Conservation (phyloP, 1,140 invertebrate genomes). For the Tetragonula clypearis region DNA sequence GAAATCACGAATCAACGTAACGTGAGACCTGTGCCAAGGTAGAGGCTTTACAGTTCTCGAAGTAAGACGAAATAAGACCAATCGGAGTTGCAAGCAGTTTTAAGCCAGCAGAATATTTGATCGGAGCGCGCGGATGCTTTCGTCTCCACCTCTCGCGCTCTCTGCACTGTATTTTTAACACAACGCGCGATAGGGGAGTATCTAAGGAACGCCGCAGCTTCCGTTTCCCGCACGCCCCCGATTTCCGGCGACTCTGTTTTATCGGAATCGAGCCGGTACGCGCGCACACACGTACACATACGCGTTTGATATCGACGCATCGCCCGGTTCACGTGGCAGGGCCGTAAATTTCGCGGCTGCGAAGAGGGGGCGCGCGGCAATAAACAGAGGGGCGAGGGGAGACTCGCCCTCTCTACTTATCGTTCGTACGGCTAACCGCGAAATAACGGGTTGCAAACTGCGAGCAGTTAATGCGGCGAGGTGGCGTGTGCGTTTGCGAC, state of each 20-base stretch:
- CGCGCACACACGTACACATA: slow-evolving; percentile 20
- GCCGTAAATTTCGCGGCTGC: slow-evolving; percentile 67
- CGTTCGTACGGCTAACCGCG: slow-evolving; percentile 68
- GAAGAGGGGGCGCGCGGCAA: slow-evolving; percentile 4
- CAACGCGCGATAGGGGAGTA: neutral
- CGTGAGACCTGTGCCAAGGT: no score
- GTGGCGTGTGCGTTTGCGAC: slow-evolving; percentile 25
- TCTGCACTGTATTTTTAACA: neutral
- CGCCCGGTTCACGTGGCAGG: slow-evolving; percentile 32
- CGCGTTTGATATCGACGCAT: slow-evolving; percentile 62
- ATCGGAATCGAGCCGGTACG: slow-evolving; percentile 46
- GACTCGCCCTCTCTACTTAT: slow-evolving; percentile 53
- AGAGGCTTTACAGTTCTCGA: no score
- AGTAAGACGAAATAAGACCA: no score
- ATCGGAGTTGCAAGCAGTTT: no score
- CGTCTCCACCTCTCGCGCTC: neutral
- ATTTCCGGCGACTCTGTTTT: slow-evolving; percentile 70
- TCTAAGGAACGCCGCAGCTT: slow-evolving; percentile 64
- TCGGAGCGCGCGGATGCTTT: no score
- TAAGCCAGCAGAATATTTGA: no score
- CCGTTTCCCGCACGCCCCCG: slow-evolving; percentile 71
- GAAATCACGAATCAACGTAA: no score
- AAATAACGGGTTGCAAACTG: slow-evolving; percentile 73
- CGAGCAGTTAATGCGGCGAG: slow-evolving; percentile 61
- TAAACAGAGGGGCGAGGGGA: slow-evolving; percentile 5